Evolutionary conservation across 2,797 vertebrate genomes (phyloP).

Genomic region (Cheirogaleus major): DNA sequence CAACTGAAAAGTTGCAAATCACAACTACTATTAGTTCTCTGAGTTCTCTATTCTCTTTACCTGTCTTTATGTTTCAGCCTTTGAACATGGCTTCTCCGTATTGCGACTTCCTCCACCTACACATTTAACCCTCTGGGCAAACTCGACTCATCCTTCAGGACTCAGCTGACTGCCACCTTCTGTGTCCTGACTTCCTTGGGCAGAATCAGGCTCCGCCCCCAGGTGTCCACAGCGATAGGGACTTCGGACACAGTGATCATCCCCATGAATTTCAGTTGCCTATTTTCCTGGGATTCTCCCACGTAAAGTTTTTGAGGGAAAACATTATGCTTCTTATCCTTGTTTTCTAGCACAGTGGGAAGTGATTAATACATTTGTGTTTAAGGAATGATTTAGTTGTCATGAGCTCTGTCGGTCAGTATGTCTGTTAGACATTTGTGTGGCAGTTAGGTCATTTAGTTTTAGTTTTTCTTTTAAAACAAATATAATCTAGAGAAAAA

Average conservation of each 20-base stretch:
- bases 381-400: neutral
- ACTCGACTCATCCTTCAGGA: neutral
- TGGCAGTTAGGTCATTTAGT: neutral
- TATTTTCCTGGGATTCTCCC: neutral
- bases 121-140: neutral
- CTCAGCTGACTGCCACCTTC: neutral
- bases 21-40: neutral
- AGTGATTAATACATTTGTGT: neutral
- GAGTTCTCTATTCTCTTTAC: neutral
- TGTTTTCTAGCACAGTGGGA: neutral
- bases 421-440: neutral
- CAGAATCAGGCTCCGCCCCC: neutral
- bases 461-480: conserved; percentile 28
- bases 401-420: neutral
- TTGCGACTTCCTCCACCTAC: neutral
- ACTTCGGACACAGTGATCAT: neutral
- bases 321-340: neutral
- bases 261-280: neutral
- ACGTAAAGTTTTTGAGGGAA: conserved; percentile 19
- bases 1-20: neutral
- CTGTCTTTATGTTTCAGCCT: neutral
- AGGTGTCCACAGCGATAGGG: neutral
- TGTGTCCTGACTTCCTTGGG: neutral
- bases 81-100: neutral
- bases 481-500: neutral